These are phyloP conservation scores for Hypomesus transpacificus DNA, from an alignment of 2,113 vertebrate species.

Conservation along the genomic window DNA sequence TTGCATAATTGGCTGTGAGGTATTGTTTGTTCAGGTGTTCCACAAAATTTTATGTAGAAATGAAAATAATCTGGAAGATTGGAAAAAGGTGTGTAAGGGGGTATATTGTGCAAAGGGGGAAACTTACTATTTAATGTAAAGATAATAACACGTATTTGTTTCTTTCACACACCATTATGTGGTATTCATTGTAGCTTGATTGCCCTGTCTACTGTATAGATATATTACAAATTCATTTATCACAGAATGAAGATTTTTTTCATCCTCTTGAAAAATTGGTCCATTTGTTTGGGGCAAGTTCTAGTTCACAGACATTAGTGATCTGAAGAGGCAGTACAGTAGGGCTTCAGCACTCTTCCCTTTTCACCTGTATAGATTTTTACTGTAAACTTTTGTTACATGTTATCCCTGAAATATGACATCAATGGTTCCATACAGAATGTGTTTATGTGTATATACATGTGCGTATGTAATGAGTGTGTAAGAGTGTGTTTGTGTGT, in stretches of 20 bases:
- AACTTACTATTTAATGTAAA: too few species aligned
- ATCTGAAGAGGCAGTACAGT: not conserved
- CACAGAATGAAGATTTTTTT: conserved; percentile 3
- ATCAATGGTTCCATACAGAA: not conserved
- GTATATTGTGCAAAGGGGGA: too few species aligned
- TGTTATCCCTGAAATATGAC: too few species aligned
- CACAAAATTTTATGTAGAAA: conserved; percentile 72
- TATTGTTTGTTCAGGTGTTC: conserved; percentile 80
- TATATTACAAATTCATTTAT: conserved; percentile 50
- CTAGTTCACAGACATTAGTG: not conserved
- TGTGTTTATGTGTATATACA: not conserved
- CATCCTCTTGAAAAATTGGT: conserved; percentile 49
- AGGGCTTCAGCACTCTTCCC: too few species aligned
- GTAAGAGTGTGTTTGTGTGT: conserved; percentile 21
- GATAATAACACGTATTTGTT: too few species aligned
- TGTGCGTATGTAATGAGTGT: conserved; percentile 21
- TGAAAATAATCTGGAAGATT: conserved; percentile 65
- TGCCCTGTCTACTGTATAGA: too few species aligned
- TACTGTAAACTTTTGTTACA: too few species aligned
- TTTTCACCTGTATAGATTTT: too few species aligned
- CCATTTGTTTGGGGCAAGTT: conserved; percentile 33
- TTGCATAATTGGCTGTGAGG: conserved; percentile 71
- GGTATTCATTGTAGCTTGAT: too few species aligned
- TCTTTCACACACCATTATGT: too few species aligned
- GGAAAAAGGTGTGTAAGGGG: conserved; percentile 24